These are phyloP conservation scores for Pissodes strobi DNA, from an alignment of 1,140 invertebrate species.

Conservation along the genomic window DNA sequence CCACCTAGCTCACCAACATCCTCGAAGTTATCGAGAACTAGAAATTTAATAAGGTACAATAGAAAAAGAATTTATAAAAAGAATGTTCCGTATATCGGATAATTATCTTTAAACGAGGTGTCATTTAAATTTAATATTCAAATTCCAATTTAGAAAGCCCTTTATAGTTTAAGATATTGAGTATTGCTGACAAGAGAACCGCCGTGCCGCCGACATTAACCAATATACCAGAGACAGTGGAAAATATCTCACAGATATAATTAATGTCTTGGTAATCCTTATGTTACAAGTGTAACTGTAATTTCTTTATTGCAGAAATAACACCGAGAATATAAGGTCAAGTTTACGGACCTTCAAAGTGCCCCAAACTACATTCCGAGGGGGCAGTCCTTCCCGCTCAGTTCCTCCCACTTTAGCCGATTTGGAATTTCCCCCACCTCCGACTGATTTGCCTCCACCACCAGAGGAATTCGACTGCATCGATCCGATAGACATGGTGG, in stretches of 20 bases:
- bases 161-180: no score
- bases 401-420: slow-evolving; percentile 70
- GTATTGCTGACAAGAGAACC: no score
- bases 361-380: slow-evolving; percentile 59
- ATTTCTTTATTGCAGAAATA: slow-evolving; percentile 52
- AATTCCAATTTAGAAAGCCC: no score
- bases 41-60: slow-evolving; percentile 54
- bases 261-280: no score
- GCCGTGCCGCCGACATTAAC: no score
- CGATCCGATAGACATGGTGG: slow-evolving; percentile 49
- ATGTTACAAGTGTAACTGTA: not conserved
- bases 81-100: not conserved
- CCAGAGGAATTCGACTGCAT: slow-evolving; percentile 65
- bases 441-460: slow-evolving; percentile 76
- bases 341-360: slow-evolving; percentile 61
- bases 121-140: not conserved
- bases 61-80: not conserved
- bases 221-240: no score
- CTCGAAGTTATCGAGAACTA: slow-evolving; percentile 59
- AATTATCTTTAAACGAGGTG: not conserved
- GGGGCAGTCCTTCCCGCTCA: slow-evolving; percentile 42
- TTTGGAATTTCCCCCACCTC: slow-evolving; percentile 84
- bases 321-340: slow-evolving; percentile 50
- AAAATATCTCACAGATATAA: no score
- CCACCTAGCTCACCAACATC: slow-evolving; percentile 63